A percentile compares a stretch with the other conserved stretches of the same genome.
These are phyloP conservation scores for Taxidea taxus DNA, from an alignment of 2,113 vertebrate species.

Conservation along the genomic window DNA sequence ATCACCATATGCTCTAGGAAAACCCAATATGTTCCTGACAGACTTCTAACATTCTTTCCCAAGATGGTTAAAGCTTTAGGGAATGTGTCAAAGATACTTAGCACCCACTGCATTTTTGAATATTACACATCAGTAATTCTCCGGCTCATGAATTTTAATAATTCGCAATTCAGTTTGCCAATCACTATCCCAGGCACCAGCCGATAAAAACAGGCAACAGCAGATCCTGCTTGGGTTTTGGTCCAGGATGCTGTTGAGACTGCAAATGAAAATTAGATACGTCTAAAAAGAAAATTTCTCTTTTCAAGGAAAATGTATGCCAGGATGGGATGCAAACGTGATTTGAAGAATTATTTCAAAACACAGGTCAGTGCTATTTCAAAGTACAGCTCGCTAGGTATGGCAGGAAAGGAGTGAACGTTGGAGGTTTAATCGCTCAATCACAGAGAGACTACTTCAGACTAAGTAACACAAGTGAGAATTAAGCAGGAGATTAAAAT, in stretches of 20 bases:
- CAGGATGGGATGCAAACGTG: conserved; percentile 5
- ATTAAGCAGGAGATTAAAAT: not conserved
- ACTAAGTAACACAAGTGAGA: not conserved
- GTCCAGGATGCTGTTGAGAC: not conserved
- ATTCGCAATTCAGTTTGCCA: conserved; percentile 49
- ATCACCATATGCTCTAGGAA: conserved; percentile 80
- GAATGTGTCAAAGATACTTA: conserved; percentile 78
- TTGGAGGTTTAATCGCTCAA: not conserved
- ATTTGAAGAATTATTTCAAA: conserved; percentile 61
- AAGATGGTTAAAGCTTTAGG: conserved; percentile 69
- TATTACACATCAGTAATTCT: conserved; percentile 65
- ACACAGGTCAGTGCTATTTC: conserved; percentile 30
- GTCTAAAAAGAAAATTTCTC: not conserved
- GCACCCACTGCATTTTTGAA: conserved; percentile 66
- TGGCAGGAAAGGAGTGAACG: conserved; percentile 42
- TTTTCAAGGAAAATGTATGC: not conserved
- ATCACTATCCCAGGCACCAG: conserved; percentile 53
- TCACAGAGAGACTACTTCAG: not conserved
- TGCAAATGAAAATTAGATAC: conserved; percentile 50
- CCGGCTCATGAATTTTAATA: conserved; percentile 75
- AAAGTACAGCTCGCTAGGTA: conserved; percentile 41
- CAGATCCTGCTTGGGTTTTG: conserved; percentile 39
- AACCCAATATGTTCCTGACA: conserved; percentile 73
- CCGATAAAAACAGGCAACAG: conserved; percentile 28
- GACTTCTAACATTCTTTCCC: conserved; percentile 65